Evolutionary conservation across 2,888 invertebrate genomes (phyloP).

Genomic region (Argyra leucocephala): DNA sequence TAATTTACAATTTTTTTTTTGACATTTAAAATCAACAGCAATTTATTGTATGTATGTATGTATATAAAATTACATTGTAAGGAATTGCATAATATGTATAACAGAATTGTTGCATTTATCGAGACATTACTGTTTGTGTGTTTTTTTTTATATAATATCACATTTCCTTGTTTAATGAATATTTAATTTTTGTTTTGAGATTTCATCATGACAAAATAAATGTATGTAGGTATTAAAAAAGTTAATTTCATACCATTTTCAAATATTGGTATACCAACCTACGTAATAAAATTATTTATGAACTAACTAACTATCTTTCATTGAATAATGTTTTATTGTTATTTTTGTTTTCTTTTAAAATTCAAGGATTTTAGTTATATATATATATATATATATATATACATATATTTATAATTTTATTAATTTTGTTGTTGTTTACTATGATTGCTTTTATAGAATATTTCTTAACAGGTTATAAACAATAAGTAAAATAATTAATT

Average conservation of each 20-base stretch:
- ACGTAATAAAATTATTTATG: too few species aligned
- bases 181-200: not conserved
- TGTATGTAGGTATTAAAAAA: not conserved
- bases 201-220: not conserved
- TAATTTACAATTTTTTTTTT: too few species aligned
- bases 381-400: not conserved
- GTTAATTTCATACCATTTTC: not conserved
- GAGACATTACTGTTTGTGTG: too few species aligned
- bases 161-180: not conserved
- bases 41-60: too few species aligned
- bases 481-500: not conserved
- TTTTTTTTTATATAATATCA: not conserved
- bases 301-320: too few species aligned
- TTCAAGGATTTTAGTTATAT: not conserved
- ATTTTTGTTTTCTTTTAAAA: not conserved
- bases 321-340: too few species aligned
- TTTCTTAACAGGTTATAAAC: not conserved
- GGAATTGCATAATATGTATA: too few species aligned
- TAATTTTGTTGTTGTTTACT: not conserved
- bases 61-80: too few species aligned
- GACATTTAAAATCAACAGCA: too few species aligned
- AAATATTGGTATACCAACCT: not conserved
- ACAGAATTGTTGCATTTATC: too few species aligned
- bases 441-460: not conserved
- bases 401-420: not conserved